phyloP scores from a whole-genome alignment of 2,797 vertebrate genomes.

The Champsocephalus esox region DNA sequence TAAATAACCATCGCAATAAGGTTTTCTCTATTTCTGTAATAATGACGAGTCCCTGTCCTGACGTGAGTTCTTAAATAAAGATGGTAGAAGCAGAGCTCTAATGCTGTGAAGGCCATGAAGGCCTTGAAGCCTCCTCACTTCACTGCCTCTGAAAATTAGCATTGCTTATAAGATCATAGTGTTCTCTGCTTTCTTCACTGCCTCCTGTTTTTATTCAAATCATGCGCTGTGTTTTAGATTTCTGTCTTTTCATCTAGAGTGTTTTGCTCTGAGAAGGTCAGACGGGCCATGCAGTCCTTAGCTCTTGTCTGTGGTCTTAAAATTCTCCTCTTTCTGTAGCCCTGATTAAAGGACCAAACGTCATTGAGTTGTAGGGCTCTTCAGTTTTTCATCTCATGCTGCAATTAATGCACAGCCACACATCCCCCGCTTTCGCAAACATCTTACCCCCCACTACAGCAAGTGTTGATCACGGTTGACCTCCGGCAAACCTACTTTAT shows the following conservation, averaged over 20 bases:
- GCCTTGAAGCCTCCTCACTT: slow-evolving; percentile 47
- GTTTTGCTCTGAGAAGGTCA: slow-evolving; percentile 48
- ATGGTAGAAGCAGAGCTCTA: slow-evolving; percentile 12
- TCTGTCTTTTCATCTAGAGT: slow-evolving; percentile 43
- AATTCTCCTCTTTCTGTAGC: slow-evolving; percentile 27
- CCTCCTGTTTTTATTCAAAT: slow-evolving; percentile 57
- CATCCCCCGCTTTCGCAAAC: slow-evolving; percentile 25
- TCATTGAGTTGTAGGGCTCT: slow-evolving; percentile 23
- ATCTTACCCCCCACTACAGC: slow-evolving; percentile 36
- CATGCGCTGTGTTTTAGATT: slow-evolving; percentile 42
- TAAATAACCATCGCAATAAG: slow-evolving; percentile 7
- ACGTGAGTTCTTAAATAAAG: slow-evolving; percentile 37
- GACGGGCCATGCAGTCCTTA: slow-evolving; percentile 6
- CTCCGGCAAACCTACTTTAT: slow-evolving; percentile 44
- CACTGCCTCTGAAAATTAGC: slow-evolving; percentile 50
- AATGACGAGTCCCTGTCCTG: slow-evolving; percentile 12
- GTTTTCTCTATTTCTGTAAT: slow-evolving; percentile 14
- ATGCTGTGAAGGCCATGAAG: slow-evolving; percentile 29
- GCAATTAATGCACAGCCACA: slow-evolving; percentile 39
- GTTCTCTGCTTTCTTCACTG: slow-evolving; percentile 28
- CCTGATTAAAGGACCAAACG: slow-evolving; percentile 44
- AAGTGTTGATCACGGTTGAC: slow-evolving; percentile 61
- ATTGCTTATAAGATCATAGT: slow-evolving; percentile 43
- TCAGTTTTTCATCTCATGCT: slow-evolving; percentile 18
- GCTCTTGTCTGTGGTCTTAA: slow-evolving; percentile 30